phyloP scores from a whole-genome alignment of 2,888 invertebrate genomes.

The Eucriotettix oculatus region DNA sequence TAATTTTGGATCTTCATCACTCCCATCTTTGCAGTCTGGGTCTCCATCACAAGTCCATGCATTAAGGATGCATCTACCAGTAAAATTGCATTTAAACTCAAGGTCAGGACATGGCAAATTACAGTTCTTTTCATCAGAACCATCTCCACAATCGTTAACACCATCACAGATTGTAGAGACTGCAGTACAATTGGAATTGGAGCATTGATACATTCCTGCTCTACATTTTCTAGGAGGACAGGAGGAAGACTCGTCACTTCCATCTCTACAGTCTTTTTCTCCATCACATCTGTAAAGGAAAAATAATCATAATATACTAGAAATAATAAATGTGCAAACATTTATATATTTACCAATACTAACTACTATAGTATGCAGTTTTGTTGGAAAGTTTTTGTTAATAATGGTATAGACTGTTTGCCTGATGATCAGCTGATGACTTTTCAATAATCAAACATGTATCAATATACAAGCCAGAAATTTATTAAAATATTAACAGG shows the following conservation, averaged over 20 bases:
- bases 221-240: constrained; percentile 76
- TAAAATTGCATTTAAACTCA: constrained; percentile 78
- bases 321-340: too few species aligned
- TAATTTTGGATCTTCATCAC: constrained; percentile 78
- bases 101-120: constrained; percentile 69
- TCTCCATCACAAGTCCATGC: constrained; percentile 93
- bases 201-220: constrained; percentile 86
- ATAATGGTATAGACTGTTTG: too few species aligned
- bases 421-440: too few species aligned
- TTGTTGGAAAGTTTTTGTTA: too few species aligned
- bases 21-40: constrained; percentile 82
- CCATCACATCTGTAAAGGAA: constrained; percentile 59
- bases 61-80: constrained; percentile 74
- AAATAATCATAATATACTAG: background rate
- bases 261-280: constrained; percentile 82
- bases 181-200: constrained; percentile 82
- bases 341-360: too few species aligned
- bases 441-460: too few species aligned
- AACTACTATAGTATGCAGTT: too few species aligned
- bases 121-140: constrained; percentile 70
- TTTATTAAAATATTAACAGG: too few species aligned
- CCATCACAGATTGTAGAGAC: constrained; percentile 89
- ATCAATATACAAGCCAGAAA: too few species aligned
- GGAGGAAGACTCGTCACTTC: constrained; percentile 70
- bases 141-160: constrained; percentile 80